phyloP scores from a whole-genome alignment of 2,888 invertebrate genomes.

The Eupithecia tripunctaria region DNA sequence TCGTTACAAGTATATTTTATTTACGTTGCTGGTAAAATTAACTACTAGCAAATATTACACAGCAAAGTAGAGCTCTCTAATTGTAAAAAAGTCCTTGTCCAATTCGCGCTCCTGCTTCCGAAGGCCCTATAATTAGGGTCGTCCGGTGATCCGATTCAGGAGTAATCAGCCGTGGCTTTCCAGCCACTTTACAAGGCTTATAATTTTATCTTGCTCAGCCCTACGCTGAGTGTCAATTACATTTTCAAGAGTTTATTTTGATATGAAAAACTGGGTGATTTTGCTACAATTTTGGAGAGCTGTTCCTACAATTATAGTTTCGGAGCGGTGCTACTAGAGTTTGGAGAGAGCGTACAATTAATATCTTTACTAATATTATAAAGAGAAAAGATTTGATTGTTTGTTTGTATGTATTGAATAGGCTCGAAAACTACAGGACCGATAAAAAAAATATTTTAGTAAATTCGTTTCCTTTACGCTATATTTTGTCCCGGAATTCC shows the following conservation, averaged over 20 bases:
- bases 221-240: conserved; percentile 10
- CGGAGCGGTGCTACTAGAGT: neutral
- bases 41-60: neutral
- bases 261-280: neutral
- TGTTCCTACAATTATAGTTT: neutral
- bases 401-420: too few species aligned
- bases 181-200: conserved; percentile 25
- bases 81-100: conserved; percentile 8
- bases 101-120: conserved; percentile 4
- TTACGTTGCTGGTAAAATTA: neutral
- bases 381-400: too few species aligned
- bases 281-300: neutral
- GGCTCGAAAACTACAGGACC: too few species aligned
- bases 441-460: too few species aligned
- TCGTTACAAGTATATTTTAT: neutral
- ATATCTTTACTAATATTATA: too few species aligned
- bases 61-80: neutral
- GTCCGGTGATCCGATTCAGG: conserved; percentile 25
- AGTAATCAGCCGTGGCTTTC: conserved; percentile 28
- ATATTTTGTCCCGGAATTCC: too few species aligned
- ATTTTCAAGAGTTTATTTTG: conserved; percentile 2
- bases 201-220: conserved; percentile 19
- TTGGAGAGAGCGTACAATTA: neutral
- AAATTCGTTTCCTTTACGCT: too few species aligned
- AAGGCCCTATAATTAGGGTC: conserved; percentile 29